These are phyloP conservation scores for Hormaphis cornu DNA, from an alignment of 1,140 invertebrate genomes.

Conservation along the genomic window DNA sequence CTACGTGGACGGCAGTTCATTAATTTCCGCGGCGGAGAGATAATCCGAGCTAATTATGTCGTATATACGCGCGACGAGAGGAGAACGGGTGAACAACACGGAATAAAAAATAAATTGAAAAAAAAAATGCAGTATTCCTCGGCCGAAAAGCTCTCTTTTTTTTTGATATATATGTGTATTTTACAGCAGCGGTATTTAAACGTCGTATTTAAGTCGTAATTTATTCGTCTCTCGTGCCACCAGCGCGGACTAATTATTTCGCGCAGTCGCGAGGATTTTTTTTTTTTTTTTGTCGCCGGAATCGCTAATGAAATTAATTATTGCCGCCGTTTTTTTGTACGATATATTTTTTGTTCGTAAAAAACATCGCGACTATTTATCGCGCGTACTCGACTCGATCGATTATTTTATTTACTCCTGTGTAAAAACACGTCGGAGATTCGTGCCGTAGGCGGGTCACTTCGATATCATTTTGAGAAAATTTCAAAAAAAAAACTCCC, in stretches of 20 bases:
- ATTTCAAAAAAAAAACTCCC: no score
- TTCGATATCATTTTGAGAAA: no score
- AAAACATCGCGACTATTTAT: not conserved
- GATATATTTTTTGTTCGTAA: not conserved
- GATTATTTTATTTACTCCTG: no score
- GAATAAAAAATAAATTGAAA: constrained; percentile 29
- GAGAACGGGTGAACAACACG: no score
- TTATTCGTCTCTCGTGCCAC: constrained; percentile 24
- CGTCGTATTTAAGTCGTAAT: constrained; percentile 27
- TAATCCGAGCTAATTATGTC: constrained; percentile 25
- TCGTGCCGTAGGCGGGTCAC: no score
- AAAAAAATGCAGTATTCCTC: no score
- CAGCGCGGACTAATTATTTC: constrained; percentile 19
- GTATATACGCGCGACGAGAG: constrained; percentile 16
- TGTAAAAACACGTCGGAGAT: no score
- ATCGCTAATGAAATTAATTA: constrained; percentile 26
- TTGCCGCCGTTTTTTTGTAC: not conserved
- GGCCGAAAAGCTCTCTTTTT: constrained; percentile 27
- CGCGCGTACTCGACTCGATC: no score
- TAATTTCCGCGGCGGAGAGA: constrained; percentile 16
- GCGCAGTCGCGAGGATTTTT: not conserved
- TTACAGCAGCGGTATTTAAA: constrained; percentile 28
- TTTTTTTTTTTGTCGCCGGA: constrained; percentile 12
- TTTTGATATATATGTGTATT: constrained; percentile 29
- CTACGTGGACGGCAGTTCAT: constrained; percentile 1